Percentiles rank a stretch among this genome's conserved stretches.
Evolutionary conservation across 1,140 invertebrate species (phyloP).

Genomic region (Cylas formicarius): DNA sequence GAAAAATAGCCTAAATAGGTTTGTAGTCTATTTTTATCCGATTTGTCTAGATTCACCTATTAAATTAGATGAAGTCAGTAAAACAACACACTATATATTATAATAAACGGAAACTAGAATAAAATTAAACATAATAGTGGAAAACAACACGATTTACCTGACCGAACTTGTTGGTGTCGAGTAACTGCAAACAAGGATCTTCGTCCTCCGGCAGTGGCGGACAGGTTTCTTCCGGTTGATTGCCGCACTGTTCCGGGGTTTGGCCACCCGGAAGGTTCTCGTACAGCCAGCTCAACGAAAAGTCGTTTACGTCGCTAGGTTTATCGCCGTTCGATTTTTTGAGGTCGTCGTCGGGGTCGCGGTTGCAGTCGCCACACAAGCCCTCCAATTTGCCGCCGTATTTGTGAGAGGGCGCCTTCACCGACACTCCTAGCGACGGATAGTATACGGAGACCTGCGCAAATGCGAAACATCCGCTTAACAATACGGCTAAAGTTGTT

Average conservation of each 20-base stretch:
- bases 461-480: too few relatives aligned
- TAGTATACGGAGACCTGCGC: constrained; percentile 44
- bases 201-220: constrained; percentile 45
- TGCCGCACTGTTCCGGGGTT: constrained; percentile 30
- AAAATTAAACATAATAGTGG: background rate
- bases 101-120: background rate
- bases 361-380: constrained; percentile 71
- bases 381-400: constrained; percentile 65
- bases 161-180: constrained; percentile 57
- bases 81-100: too few relatives aligned
- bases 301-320: constrained; percentile 45
- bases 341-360: constrained; percentile 56
- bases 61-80: too few relatives aligned
- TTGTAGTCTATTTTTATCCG: too few relatives aligned
- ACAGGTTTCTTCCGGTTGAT: constrained; percentile 44
- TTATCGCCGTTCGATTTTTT: constrained; percentile 47
- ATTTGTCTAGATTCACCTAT: too few relatives aligned
- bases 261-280: constrained; percentile 35
- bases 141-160: constrained; percentile 43
- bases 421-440: constrained; percentile 36
- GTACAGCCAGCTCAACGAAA: constrained; percentile 56
- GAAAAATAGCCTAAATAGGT: too few relatives aligned
- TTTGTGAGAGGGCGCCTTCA: constrained; percentile 61
- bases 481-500: too few relatives aligned
- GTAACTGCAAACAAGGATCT: constrained; percentile 58